phyloP scores from a whole-genome alignment of 2,113 vertebrate species.

The Mesembrinibis cayennensis region DNA sequence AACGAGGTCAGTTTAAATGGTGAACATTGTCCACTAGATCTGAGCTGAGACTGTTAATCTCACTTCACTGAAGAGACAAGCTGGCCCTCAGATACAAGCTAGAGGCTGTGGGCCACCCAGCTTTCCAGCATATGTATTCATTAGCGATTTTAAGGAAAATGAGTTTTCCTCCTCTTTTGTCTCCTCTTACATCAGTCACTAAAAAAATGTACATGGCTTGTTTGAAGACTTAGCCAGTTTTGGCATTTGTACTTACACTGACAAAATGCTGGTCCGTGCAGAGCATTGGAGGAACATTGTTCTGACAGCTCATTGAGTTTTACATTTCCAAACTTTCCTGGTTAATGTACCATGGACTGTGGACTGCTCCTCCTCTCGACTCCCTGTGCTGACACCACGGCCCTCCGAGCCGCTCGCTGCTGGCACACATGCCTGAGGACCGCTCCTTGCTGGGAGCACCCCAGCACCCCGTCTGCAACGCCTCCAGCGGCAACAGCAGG shows the following conservation, averaged over 20 bases:
- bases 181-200: neutral
- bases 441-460: neutral
- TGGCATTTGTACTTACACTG: conserved; percentile 42
- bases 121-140: neutral
- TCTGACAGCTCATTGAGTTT: conserved; percentile 55
- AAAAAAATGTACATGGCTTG: neutral
- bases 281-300: neutral
- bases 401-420: neutral
- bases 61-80: neutral
- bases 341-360: neutral
- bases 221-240: conserved; percentile 17
- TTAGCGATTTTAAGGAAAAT: neutral
- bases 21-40: accelerated
- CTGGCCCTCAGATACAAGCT: neutral
- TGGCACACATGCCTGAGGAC: neutral
- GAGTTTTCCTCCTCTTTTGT: neutral
- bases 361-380: neutral
- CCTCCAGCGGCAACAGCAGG: accelerated
- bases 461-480: neutral
- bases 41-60: neutral
- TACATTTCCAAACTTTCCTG: neutral
- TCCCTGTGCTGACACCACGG: neutral
- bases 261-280: neutral
- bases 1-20: accelerated
- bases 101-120: neutral